Base-by-base conservation (phyloP, 2,888 invertebrate species). In the Aromia moschata region DNA sequence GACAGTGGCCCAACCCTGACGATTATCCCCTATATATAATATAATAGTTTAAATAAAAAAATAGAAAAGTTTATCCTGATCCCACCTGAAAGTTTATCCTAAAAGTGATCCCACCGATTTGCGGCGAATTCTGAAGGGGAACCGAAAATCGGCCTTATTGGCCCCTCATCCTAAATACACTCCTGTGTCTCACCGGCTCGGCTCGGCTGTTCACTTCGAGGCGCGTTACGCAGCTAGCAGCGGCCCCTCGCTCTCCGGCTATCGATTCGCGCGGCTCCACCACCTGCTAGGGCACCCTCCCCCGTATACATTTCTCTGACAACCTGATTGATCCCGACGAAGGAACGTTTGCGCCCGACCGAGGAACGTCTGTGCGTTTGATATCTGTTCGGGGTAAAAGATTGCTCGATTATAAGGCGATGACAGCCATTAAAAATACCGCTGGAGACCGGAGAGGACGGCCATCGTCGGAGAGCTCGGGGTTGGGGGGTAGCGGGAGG, bases 241-340 rank as follows among this genome's bases (percentile, higher is more conserved):
- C n/a, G n/a, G n/a, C n/a, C n/a, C 36, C 36, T 44, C 43, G 41
- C 41, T 14, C 31, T 44, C 30, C 41, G 36, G 54, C 43, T 54
- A 54, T 54, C 44, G 54, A 54, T 54, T 44, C 44, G 36, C 54
- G 54, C 44, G 43, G 17, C 54, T n/a, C n/a, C n/a, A n/a, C n/a
- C n/a, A 54, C 54, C 54, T 44, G 43, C 36, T 7, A 9, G 11
- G 17, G 2, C 52, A 11, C 43, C 20, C 54, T 33, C 44, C 25
- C 20, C 15, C 31, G 12, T 33, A 33, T 36, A 43, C 25, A 43
- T 43, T 43, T 25, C 44, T 54, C 54, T 54, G 54, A 54, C 54
- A 54, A 43, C 44, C 54, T 54, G 54, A 54, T 54, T 56, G 56
- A 56, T 56, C 49, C 47, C 55, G 20, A 43, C n/a, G n/a, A n/a